These are phyloP conservation scores for Cremastinae sp. DNA, from an alignment of 2,888 invertebrate species.

Conservation along the genomic window DNA sequence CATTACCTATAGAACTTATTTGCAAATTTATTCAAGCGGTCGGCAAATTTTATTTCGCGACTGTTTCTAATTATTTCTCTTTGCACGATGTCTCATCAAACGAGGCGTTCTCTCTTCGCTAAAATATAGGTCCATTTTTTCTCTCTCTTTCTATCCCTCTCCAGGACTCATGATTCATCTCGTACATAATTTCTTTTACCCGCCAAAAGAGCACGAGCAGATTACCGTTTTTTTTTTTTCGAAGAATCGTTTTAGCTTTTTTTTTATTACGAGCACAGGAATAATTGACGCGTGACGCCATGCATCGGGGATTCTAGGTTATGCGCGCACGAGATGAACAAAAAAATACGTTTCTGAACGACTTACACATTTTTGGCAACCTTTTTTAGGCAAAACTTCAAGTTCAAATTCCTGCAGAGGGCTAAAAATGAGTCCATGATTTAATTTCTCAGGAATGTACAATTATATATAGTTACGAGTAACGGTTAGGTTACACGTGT, in stretches of 20 bases:
- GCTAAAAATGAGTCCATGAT: conserved; percentile 19
- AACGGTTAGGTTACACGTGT: neutral
- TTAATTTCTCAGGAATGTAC: conserved; percentile 36
- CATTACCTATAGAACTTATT: neutral
- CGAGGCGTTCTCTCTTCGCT: neutral
- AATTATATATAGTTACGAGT: conserved; percentile 14
- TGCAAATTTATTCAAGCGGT: conserved; percentile 4
- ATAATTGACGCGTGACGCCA: conserved; percentile 8
- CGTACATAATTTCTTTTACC: conserved; percentile 1
- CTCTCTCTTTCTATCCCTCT: neutral
- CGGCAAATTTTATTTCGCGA: conserved; percentile 20
- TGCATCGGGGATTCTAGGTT: conserved; percentile 37
- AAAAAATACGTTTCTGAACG: neutral
- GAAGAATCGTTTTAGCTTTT: neutral
- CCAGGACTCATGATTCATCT: conserved; percentile 3
- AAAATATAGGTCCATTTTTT: conserved; percentile 4
- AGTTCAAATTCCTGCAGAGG: conserved; percentile 16
- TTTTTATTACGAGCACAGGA: neutral
- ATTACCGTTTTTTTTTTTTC: neutral
- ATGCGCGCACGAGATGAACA: conserved; percentile 19
- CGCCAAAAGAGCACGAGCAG: conserved; percentile 15
- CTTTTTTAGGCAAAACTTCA: conserved; percentile 7
- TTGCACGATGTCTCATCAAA: neutral
- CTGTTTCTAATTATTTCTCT: conserved; percentile 16
- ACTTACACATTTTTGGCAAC: neutral